Evolutionary conservation across 2,113 vertebrate genomes (phyloP), one percentile per base, ranked within the genome.

Genomic region (Phylloscopus trochiloides): DNA sequence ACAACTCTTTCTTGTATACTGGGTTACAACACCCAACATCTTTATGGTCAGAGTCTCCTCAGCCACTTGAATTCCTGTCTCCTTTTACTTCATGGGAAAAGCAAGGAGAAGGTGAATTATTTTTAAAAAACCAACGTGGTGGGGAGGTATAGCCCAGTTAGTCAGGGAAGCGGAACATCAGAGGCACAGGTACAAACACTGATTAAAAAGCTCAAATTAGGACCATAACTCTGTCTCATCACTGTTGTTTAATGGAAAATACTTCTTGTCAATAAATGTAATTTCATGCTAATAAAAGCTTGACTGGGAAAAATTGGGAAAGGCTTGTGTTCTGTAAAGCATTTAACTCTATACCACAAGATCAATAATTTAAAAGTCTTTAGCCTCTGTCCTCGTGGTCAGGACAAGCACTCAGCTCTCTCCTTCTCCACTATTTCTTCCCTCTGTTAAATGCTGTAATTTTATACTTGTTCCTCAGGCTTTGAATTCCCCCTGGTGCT

Each of bases 111-210:
- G 5, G 10, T 81, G 24, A 22, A 78, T 74, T 82, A 48, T 40
- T 26, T 18, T 22, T 55, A 77, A 51, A 43, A 48, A 5, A 0
- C 2, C n/a, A 40, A 32, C 1, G 1, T 9, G 14, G 14, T 12
- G 4, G 5, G 51, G 26, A 34, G 20, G 7, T 42, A 40, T 5
- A 51, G 29, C 17, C 9, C 31, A 38, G 17, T 52, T 40, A 52
- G 16, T 55, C 21, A 42, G 71, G 34, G 42, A 48, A 75, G 15
- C 14, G 58, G 43, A 26, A 67, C 18, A 25, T n/a, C 13, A 87
- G 38, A 84, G 51, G 40, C 40, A 55, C 25, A 42, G 34, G 32
- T 32, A 36, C 9, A 67, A 57, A 32, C 51, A 8, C 0, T 51
- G 25, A 16, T 68, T 63, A 22, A 65, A 73, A 81, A 65, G 10